Percentiles rank a stretch among this genome's conserved stretches.
These are phyloP conservation scores for Nomia melanderi DNA, from an alignment of 1,140 invertebrate genomes.

Conservation along the genomic window DNA sequence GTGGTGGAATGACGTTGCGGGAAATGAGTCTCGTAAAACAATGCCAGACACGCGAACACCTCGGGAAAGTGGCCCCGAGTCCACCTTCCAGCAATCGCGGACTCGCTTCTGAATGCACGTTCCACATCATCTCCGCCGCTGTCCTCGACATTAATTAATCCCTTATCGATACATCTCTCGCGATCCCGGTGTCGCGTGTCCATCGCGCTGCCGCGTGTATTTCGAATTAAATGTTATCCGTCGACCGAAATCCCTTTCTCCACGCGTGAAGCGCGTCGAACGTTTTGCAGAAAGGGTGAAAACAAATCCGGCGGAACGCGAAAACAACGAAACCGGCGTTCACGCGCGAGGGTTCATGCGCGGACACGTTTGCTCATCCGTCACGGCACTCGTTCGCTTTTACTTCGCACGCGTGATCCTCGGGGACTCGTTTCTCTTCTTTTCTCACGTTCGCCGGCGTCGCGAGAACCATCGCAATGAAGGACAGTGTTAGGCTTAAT, in stretches of 20 bases:
- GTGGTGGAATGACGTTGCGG: slow-evolving; percentile 72
- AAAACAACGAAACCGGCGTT: slow-evolving; percentile 63
- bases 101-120: slow-evolving; percentile 47
- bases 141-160: slow-evolving; percentile 52
- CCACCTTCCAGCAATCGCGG: slow-evolving; percentile 31
- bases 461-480: slow-evolving; percentile 63
- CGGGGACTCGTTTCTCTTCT: slow-evolving; percentile 48
- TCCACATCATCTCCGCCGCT: slow-evolving; percentile 35
- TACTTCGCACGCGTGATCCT: slow-evolving; percentile 35
- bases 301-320: slow-evolving; percentile 23
- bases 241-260: slow-evolving; percentile 15
- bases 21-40: slow-evolving; percentile 77
- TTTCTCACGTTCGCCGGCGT: slow-evolving; percentile 17
- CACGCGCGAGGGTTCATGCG: slow-evolving; percentile 69
- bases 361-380: slow-evolving; percentile 75
- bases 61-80: slow-evolving; percentile 53
- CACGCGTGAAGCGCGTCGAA: too few species aligned
- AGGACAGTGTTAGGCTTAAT: slow-evolving; percentile 66
- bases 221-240: background rate
- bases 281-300: too few species aligned
- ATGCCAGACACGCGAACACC: slow-evolving; percentile 70
- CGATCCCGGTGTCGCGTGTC: slow-evolving; percentile 17
- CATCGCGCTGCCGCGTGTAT: background rate
- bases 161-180: slow-evolving; percentile 30
- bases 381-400: slow-evolving; percentile 70